Evolutionary conservation across 1,140 invertebrate genomes (phyloP).

Genomic region (Halyomorpha halys): DNA sequence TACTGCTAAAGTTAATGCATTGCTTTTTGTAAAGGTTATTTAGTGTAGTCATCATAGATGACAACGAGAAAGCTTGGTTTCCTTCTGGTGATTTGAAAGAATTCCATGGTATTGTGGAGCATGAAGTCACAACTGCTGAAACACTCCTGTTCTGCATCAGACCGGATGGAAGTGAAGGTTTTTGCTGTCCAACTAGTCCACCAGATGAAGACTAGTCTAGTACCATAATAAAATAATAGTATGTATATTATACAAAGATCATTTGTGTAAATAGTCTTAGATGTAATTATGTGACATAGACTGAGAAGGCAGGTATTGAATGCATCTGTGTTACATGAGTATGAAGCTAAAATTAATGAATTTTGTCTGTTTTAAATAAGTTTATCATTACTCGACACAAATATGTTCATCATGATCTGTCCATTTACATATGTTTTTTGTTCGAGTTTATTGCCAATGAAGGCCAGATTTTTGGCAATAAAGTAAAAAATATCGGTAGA

Average conservation of each 20-base stretch:
- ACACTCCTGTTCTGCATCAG: conserved; percentile 72
- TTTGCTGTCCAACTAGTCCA: conserved; percentile 65
- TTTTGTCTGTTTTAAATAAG: not conserved
- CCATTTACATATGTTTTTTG: too few relatives aligned
- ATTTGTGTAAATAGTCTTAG: not conserved
- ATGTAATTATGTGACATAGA: not conserved
- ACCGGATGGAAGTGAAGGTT: conserved; percentile 67
- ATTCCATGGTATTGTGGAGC: conserved; percentile 72
- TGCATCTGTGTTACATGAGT: not conserved
- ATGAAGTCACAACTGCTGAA: conserved; percentile 67
- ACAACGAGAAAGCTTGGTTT: conserved; percentile 85
- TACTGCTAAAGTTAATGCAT: not conserved
- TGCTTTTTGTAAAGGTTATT: conserved; percentile 46
- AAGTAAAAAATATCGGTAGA: too few relatives aligned
- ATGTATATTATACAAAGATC: not conserved
- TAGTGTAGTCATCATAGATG: conserved; percentile 70
- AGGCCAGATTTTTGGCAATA: too few relatives aligned
- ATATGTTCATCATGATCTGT: too few relatives aligned
- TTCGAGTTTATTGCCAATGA: too few relatives aligned
- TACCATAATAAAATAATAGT: not conserved
- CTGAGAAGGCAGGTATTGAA: too few relatives aligned
- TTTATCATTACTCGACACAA: not conserved
- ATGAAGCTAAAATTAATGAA: not conserved
- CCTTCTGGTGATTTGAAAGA: conserved; percentile 77
- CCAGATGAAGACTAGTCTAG: conserved; percentile 42